These are phyloP conservation scores for Phanerotoma sp. DNA, from an alignment of 2,888 invertebrate species.

Conservation along the genomic window DNA sequence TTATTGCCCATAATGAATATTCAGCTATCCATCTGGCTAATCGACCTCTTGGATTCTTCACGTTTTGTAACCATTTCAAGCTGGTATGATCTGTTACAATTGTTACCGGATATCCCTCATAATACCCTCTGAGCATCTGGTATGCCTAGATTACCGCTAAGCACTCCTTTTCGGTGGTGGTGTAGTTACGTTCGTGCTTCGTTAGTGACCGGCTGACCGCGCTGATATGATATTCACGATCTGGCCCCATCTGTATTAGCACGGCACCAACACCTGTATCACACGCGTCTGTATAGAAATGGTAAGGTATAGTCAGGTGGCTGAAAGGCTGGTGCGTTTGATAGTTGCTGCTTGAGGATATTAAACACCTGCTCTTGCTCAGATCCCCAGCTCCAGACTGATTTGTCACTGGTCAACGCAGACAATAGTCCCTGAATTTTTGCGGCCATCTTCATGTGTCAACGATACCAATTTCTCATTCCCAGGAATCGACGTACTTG, in stretches of 20 bases:
- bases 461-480: neutral
- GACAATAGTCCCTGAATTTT: neutral
- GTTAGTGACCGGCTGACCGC: neutral
- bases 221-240: neutral
- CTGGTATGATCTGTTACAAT: neutral
- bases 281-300: neutral
- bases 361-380: neutral
- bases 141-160: constrained; percentile 4
- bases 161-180: constrained; percentile 6
- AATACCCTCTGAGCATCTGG: neutral
- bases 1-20: neutral
- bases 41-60: neutral
- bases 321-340: neutral
- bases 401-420: neutral
- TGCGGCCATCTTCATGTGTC: neutral
- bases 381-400: neutral
- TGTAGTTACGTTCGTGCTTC: neutral
- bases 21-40: neutral
- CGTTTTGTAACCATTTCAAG: neutral
- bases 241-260: neutral
- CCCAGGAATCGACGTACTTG: neutral
- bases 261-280: neutral
- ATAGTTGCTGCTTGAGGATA: neutral
- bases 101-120: neutral
- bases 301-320: neutral